Evolutionary conservation across 2,113 vertebrate species (phyloP), one percentile per base, ranked within the genome.

Genomic region (Carollia perspicillata): DNA sequence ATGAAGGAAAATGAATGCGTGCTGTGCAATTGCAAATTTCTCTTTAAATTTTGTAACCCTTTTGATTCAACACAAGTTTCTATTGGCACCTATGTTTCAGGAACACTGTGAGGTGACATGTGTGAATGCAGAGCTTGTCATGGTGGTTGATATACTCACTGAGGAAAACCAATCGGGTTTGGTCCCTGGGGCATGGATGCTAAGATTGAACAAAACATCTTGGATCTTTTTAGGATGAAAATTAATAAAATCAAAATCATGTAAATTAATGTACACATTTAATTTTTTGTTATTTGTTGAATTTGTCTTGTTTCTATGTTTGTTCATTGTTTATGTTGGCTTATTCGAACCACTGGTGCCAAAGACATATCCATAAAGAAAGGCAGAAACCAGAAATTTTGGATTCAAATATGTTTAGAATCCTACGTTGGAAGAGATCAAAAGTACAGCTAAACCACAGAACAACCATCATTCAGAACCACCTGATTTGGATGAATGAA

Each of bases 361-460:
- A 44, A 65, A 42, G n/a, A 68, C 4, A 44, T 3, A 8, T 18
- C 58, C 58, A 47, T 10, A 68, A 37, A 35, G 3, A 23, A 80
- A 5, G 33, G 23, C 37, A 84, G 58, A 92, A 40, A 13, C 1
- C 23, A 88, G 17, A 84, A 6, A 0, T 58, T 53, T 53, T 35
- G 17, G 2, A 49, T 78, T 80, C 33, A 92, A 83, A 79, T 55
- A 35, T 42, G 22, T 30, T 47, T 95, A 42, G 49, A 90, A 88
- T 35, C 22, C 14, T 88, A 35, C 42, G 10, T 53, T 60, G 0
- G 40, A 72, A 40, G 42, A 72, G 37, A 72, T 42, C 69, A 72
- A 72, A 72, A 72, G 14, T 42, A 42, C 23, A 72, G 28, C 69
- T 72, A 28, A 13, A 28, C 69, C 14, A 42, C 69, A 28, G 69